These are phyloP conservation scores for Syrista parreyssii DNA, from an alignment of 2,888 invertebrate species.

Conservation along the genomic window DNA sequence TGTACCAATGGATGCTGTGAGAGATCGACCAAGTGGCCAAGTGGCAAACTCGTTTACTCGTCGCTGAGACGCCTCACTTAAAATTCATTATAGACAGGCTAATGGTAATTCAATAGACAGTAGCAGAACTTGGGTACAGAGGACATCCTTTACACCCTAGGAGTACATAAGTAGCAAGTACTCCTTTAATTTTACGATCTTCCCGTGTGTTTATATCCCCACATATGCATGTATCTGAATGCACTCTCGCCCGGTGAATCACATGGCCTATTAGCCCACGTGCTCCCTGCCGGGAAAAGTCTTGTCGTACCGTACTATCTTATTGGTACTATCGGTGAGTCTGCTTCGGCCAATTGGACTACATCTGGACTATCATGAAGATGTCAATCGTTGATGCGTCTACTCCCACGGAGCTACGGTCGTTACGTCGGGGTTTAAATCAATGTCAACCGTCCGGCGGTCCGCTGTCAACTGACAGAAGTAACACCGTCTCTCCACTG, in stretches of 20 bases:
- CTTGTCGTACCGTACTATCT: conserved; percentile 24
- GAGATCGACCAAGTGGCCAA: background rate
- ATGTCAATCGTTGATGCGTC: conserved; percentile 38
- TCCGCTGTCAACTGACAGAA: conserved; percentile 5
- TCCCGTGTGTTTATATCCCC: conserved; percentile 11
- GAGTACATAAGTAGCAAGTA: background rate
- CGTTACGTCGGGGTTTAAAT: conserved; percentile 29
- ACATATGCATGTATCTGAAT: conserved; percentile 23
- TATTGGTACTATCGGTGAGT: background rate
- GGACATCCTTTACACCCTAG: background rate
- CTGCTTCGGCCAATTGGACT: conserved; percentile 10
- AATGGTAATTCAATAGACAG: background rate
- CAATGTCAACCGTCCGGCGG: conserved; percentile 9
- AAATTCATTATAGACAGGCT: background rate
- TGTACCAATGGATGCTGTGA: background rate
- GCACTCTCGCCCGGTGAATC: conserved; percentile 36
- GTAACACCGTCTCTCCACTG: conserved; percentile 1
- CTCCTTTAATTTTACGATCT: background rate
- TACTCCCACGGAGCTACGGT: conserved; percentile 31
- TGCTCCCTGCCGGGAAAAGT: conserved; percentile 26
- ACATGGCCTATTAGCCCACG: conserved; percentile 39
- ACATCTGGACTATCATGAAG: conserved; percentile 37
- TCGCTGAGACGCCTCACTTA: background rate
- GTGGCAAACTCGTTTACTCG: background rate
- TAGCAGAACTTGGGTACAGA: background rate